Evolutionary conservation across 1,140 invertebrate species (phyloP), one percentile per base, ranked within the genome.

Genomic region (Calycopis cecrops): DNA sequence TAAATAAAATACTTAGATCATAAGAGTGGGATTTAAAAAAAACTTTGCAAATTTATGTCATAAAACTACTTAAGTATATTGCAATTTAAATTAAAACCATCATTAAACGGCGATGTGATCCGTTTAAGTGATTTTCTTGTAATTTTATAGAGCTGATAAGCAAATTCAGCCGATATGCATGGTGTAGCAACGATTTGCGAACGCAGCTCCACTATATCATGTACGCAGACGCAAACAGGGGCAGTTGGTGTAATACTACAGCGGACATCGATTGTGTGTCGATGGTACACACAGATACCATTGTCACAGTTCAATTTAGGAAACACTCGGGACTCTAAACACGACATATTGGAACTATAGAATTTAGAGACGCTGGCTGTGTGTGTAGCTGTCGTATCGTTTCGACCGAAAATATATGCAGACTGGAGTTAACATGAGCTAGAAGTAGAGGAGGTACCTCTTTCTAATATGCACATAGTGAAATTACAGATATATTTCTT

Each of bases 261-360:
- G 52, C 57, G 56, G 55, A 62, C 58, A 62, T 60, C 58, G 60
- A 60, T 59, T 59, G 42, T 59, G 42, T 54, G 56, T 55, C 55
- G 60, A 61, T 63, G 21, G 55, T 54, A 65, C 38, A 52, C 42
- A 65, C 64, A 61, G 64, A 69, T 69, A 72, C 38, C 28, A 71
- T 66, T 68, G 71, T 74, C 69, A 68, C 63, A 63, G 62, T 66
- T 64, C 63, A 69, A 73, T 73, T 71, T 62, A 67, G 60, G 61
- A 66, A 65, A 61, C 56, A 58, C 59, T 58, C 49, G 49, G 42
- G 52, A 47, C 44, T 47, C 52, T 54, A 44, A 44, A 47, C 34
- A 28, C 21, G 21, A 28, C 21, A 28, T 28, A 28, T 28, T 28
- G 21, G 21, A 28, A 28, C 21, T 28, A 28, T 28, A 6, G 21